Evolutionary conservation across 2,113 vertebrate species (phyloP).

Genomic region (Syngnathus floridae): DNA sequence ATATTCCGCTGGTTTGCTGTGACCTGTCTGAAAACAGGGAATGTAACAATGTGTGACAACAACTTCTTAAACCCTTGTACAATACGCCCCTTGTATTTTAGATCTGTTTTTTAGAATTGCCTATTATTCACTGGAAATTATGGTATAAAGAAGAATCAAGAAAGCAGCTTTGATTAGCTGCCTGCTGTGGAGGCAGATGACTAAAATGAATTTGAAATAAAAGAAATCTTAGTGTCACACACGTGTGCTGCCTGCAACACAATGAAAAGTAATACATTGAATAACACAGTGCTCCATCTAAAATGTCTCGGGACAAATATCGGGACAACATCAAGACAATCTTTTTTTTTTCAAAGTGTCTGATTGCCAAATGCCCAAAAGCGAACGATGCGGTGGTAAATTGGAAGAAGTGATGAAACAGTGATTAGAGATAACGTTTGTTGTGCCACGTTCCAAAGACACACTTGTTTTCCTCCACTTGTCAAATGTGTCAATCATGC

Average conservation of each 20-base stretch:
- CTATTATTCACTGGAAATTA: no score
- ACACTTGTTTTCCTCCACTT: neutral
- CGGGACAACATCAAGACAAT: neutral
- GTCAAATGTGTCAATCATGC: neutral
- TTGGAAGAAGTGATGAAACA: neutral
- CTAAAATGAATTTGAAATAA: neutral
- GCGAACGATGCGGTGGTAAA: neutral
- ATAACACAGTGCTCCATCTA: neutral
- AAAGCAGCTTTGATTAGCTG: no score
- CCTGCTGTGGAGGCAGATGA: no score
- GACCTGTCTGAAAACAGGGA: no score
- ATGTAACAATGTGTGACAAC: no score
- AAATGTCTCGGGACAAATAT: neutral
- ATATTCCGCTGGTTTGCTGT: no score
- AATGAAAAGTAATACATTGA: neutral
- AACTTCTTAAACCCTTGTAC: no score
- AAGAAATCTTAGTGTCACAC: neutral
- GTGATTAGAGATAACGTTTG: neutral
- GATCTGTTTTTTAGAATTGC: no score
- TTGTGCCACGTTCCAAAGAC: neutral
- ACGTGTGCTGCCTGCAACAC: neutral
- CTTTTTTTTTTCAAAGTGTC: neutral
- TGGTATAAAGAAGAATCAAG: no score
- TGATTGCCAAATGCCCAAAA: neutral
- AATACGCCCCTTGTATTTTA: no score